These are phyloP conservation scores for Gisinianus flammeolus DNA, from an alignment of 2,888 invertebrate genomes.

Conservation along the genomic window DNA sequence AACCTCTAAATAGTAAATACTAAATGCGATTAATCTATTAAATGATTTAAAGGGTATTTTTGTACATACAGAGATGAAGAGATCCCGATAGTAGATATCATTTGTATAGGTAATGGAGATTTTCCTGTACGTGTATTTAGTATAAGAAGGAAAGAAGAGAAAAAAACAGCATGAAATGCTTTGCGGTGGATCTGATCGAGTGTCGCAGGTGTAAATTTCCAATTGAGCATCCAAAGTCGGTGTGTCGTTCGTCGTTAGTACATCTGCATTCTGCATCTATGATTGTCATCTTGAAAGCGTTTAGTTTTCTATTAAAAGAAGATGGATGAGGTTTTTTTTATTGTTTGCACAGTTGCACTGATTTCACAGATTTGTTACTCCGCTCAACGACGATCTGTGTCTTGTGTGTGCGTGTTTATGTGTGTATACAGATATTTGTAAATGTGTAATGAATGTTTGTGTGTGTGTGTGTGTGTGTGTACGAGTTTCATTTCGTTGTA, in stretches of 20 bases:
- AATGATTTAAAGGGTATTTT: too few relatives aligned
- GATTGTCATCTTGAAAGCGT: neutral
- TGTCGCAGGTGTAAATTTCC: neutral
- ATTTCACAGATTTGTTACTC: neutral
- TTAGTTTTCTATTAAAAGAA: too few relatives aligned
- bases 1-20: too few relatives aligned
- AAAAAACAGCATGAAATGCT: conserved; percentile 18
- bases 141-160: neutral
- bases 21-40: too few relatives aligned
- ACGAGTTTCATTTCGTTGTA: neutral
- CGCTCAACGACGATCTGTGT: neutral
- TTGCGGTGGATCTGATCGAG: neutral
- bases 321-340: conserved; percentile 15
- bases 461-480: neutral
- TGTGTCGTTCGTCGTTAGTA: too few relatives aligned
- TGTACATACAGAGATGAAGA: too few relatives aligned
- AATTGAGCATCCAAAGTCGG: neutral
- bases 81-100: too few relatives aligned
- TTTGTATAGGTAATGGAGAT: too few relatives aligned
- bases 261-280: too few relatives aligned
- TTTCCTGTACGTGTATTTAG: too few relatives aligned
- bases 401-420: neutral
- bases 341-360: conserved; percentile 1
- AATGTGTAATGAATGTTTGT: neutral
- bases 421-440: neutral